Evolutionary conservation across 2,113 vertebrate species (phyloP), one percentile per base, ranked within the genome.

Genomic region (Ibidorhyncha struthersii): DNA sequence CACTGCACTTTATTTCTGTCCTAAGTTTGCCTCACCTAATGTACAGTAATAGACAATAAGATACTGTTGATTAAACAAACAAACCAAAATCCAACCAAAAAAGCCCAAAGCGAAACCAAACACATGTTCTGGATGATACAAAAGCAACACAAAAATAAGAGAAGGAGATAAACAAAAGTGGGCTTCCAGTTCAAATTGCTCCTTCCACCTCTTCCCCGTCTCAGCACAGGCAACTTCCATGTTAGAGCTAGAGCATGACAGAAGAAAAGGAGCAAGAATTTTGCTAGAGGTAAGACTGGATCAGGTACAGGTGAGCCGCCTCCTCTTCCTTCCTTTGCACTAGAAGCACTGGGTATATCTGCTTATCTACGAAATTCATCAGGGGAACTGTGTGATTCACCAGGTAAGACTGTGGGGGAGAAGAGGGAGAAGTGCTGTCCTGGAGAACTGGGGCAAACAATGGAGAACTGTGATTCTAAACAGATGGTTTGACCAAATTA

Each of bases 321-420:
- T 69, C 14, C 12, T 62, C 12, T 58, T 13, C 14, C 1, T 50
- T 65, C 3, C 3, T 47, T 72, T 30, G 19, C 23, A 38, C n/a
- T 21, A 19, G 23, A 53, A 70, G 8, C 19, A 56, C 36, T 18
- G 25, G 23, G 4, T 4, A 5, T 30, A 34, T 14, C 36, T 27
- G 6, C 7, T 59, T 6, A 32, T 29, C 17, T 34, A 16, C 13
- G 9, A 50, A 25, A 56, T 52, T 85, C 4, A 20, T 38, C 7
- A 63, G 9, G 4, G 12, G 3, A 4, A 43, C 19, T 7, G 15
- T 22, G 9, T 32, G 45, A 21, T 43, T 66, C 13, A 9, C 6
- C 40, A 43, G 63, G 8, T 30, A 65, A 69, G 17, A 55, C 10
- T 0, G 0, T 19, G 8, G 4, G 15, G 12, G 32, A 38, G 40